Evolutionary conservation across 2,797 vertebrate species (phyloP).

Genomic region (Hemibagrus guttatus): DNA sequence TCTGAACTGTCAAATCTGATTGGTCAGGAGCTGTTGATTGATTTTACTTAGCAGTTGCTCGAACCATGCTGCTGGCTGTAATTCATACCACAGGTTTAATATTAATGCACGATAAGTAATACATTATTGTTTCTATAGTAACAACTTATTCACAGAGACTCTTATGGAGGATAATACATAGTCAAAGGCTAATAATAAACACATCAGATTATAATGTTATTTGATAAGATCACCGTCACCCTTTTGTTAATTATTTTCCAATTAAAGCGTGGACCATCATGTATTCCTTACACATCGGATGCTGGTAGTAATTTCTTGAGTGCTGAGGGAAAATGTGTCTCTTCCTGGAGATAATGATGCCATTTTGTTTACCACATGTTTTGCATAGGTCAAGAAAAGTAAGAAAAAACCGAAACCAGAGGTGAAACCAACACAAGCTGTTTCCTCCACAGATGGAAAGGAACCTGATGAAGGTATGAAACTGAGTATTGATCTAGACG

Average conservation of each 20-base stretch:
- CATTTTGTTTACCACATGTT: not conserved
- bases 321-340: not conserved
- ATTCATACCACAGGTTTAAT: not conserved
- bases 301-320: not conserved
- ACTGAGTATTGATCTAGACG: not conserved
- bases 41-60: not conserved
- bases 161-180: not conserved
- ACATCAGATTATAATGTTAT: too few relatives aligned
- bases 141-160: not conserved
- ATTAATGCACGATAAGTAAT: not conserved
- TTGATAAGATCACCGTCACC: too few relatives aligned
- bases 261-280: too few relatives aligned
- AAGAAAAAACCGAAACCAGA: slow-evolving; percentile 92
- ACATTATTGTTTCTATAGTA: not conserved
- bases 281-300: too few relatives aligned
- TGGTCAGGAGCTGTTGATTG: not conserved
- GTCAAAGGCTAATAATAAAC: not conserved
- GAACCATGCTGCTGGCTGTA: not conserved
- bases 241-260: too few relatives aligned
- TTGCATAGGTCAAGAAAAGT: slow-evolving; percentile 84
- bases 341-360: not conserved
- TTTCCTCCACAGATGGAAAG: slow-evolving; percentile 80
- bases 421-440: slow-evolving; percentile 78
- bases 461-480: slow-evolving; percentile 87
- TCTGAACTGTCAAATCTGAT: not conserved